Evolutionary conservation across 2,888 invertebrate genomes (phyloP), one percentile per base, ranked within the genome.

Genomic region (Apodemia mormo): DNA sequence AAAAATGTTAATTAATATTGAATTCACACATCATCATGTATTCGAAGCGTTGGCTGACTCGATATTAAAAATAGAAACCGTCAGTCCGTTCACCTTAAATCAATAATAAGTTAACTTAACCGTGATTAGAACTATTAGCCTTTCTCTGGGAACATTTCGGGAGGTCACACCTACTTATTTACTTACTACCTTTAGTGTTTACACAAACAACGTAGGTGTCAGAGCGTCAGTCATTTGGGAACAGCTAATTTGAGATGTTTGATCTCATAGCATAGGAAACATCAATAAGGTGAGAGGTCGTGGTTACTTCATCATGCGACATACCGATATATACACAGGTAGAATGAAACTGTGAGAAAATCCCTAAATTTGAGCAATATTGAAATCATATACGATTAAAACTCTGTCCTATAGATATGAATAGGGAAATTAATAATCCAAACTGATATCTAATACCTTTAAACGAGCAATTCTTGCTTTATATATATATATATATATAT

Each of bases 191-290:
- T 52, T 52, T 52, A 52, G 52, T 52, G 52, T 52, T 52, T 52
- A n/a, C 52, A 52, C 82, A 85, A 86, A 85, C 80, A 85, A 78
- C 69, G 74, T 82, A 89, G 90, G 90, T 90, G 90, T 87, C 82
- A 85, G 85, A 75, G 79, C 82, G 86, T 84, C 80, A 82, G 5
- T 14, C 14, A 33, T 61, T 61, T 61, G 61, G 52, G 52, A 52
- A 33, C 61, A 58, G 66, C 29, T n/a, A 9, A 54, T 14, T 52
- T 54, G 43, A 40, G 43, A 37, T 65, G 54, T 67, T 68, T 68
- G 61, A 45, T 52, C 43, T 43, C 14, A 30, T n/a, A 10, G 49
- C n/a, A 65, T 65, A 66, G 68, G 67, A 69, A 70, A 64, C 68
- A 65, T 76, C 70, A 75, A 73, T 69, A 74, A 69, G 71, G 74